phyloP scores from a whole-genome alignment of 64 coral and sea anemone genomes.

The Astreopora myriophthalma region DNA sequence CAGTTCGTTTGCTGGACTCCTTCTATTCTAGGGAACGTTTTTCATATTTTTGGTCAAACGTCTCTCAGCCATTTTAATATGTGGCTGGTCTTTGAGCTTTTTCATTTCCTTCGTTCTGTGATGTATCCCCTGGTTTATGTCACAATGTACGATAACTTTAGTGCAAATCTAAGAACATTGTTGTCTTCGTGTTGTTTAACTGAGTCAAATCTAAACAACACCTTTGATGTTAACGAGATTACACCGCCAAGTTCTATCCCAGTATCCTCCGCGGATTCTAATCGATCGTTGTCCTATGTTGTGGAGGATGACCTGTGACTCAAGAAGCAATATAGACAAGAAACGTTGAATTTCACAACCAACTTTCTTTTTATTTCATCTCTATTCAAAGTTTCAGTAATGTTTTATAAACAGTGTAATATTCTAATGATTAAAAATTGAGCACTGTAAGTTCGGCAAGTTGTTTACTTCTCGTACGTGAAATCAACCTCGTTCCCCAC shows the following conservation, averaged over 20 bases:
- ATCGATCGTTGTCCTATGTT: neutral
- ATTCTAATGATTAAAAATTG: too few species aligned
- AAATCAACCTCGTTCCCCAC: too few species aligned
- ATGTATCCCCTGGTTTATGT: neutral
- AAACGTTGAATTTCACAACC: neutral
- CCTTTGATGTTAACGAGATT: too few species aligned
- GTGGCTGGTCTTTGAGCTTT: slow-evolving; percentile 1
- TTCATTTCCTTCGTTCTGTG: neutral
- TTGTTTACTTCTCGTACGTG: too few species aligned
- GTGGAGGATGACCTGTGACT: neutral
- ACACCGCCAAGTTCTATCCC: neutral
- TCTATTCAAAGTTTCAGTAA: too few species aligned
- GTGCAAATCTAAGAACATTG: neutral
- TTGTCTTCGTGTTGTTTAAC: neutral
- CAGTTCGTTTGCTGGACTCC: slow-evolving; percentile 18
- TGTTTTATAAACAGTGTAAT: too few species aligned
- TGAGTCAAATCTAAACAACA: neutral
- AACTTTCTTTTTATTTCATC: too few species aligned
- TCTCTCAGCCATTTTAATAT: neutral
- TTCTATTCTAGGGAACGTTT: neutral
- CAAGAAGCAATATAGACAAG: neutral
- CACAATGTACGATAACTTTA: slow-evolving; percentile 1
- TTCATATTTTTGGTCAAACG: neutral
- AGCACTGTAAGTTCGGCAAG: too few species aligned
- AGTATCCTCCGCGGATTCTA: slow-evolving; percentile 1